Percentiles rank a stretch among this genome's conserved stretches.
phyloP scores from a whole-genome alignment of 2,888 invertebrate species.

The Diabrotica balteata region DNA sequence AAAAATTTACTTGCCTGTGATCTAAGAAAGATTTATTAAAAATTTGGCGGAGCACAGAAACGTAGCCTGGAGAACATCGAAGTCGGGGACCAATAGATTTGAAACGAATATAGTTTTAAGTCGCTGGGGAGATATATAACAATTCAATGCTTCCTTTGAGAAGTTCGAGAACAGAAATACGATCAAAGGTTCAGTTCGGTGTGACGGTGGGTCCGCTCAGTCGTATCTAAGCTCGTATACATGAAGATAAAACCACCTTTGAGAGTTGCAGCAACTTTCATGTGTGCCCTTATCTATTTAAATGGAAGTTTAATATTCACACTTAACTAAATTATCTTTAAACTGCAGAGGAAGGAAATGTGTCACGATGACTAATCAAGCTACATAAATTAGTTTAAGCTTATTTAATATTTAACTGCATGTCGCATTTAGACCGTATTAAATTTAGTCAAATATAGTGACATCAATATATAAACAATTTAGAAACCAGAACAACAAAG shows the following conservation, averaged over 20 bases:
- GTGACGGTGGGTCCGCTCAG: constrained; percentile 41
- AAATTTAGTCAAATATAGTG: no score
- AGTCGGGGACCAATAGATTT: neutral
- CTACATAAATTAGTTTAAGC: no score
- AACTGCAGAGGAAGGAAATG: no score
- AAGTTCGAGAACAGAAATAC: constrained; percentile 39
- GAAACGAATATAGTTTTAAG: constrained; percentile 27
- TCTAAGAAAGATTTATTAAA: no score
- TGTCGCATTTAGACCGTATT: no score
- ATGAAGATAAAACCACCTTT: constrained; percentile 31
- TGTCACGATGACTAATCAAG: no score
- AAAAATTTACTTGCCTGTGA: no score
- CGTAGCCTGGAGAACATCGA: no score
- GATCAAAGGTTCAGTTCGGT: constrained; percentile 45
- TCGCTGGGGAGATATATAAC: constrained; percentile 37
- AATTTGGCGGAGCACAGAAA: no score
- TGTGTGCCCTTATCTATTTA: constrained; percentile 26
- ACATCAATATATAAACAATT: no score
- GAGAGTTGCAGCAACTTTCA: constrained; percentile 27
- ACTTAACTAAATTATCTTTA: constrained; percentile 17
- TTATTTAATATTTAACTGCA: no score
- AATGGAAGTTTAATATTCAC: constrained; percentile 26
- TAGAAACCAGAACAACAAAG: no score
- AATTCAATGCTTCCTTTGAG: constrained; percentile 43
- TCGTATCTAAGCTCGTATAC: constrained; percentile 43